Conservation (phyloP, 1,140 invertebrate species). For the Lineus longissimus region DNA sequence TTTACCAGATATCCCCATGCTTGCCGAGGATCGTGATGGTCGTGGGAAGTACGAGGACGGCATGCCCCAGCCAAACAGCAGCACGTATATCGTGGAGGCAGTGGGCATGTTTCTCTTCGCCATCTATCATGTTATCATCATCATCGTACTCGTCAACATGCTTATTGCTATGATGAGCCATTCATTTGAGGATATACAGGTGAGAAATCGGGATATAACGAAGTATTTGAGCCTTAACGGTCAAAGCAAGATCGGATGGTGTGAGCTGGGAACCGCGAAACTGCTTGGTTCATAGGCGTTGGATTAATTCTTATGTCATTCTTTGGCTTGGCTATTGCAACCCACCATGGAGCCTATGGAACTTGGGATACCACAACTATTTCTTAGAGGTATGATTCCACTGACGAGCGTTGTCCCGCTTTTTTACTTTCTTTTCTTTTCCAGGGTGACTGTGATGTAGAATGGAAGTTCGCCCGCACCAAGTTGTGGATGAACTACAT, state of each 20-base stretch:
- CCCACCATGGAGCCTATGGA: no score
- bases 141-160: constrained; percentile 64
- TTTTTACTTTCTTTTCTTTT: constrained; percentile 10
- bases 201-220: constrained; percentile 28
- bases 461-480: constrained; percentile 91
- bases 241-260: no score
- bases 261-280: no score
- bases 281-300: no score
- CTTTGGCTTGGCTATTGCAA: no score
- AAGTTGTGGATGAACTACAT: constrained; percentile 93
- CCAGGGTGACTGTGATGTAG: constrained; percentile 80
- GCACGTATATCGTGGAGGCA: constrained; percentile 49
- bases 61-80: constrained; percentile 29
- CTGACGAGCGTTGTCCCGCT: no score
- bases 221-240: no score
- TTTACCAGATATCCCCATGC: no score
- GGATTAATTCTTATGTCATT: no score
- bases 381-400: no score
- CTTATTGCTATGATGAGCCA: constrained; percentile 64
- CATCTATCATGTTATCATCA: constrained; percentile 58
- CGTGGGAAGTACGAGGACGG: constrained; percentile 3
- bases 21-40: no score
- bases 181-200: constrained; percentile 61
- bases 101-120: constrained; percentile 60
- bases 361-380: no score